Conservation (phyloP, 2,797 vertebrate genomes). For the Sebastes wilsoni region DNA sequence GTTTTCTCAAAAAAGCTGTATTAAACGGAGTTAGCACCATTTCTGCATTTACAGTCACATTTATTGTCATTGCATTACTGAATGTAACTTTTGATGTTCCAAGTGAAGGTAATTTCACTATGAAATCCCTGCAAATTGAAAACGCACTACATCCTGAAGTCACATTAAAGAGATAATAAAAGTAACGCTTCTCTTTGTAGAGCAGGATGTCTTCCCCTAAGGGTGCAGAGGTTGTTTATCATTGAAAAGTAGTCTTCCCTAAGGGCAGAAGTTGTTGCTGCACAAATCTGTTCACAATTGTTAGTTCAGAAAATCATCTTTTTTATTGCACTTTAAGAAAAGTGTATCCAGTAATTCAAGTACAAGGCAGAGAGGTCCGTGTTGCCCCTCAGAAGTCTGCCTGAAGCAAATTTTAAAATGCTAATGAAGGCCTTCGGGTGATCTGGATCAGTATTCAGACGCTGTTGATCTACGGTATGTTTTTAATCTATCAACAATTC, state of each 20-base stretch:
- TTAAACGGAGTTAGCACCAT: not conserved
- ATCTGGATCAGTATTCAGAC: slow-evolving; percentile 37
- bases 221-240: slow-evolving; percentile 35
- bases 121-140: slow-evolving; percentile 5
- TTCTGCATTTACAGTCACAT: not conserved
- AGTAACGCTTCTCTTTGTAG: slow-evolving; percentile 19
- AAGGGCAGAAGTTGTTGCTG: slow-evolving; percentile 38
- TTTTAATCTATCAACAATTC: slow-evolving; percentile 49
- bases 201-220: slow-evolving; percentile 18
- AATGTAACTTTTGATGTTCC: not conserved
- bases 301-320: slow-evolving; percentile 36
- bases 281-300: slow-evolving; percentile 27
- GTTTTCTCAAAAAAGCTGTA: not conserved
- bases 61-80: not conserved
- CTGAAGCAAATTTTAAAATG: slow-evolving; percentile 55
- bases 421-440: slow-evolving; percentile 57
- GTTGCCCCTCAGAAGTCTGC: slow-evolving; percentile 32
- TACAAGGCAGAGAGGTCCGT: slow-evolving; percentile 7
- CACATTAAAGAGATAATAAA: slow-evolving; percentile 31
- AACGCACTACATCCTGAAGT: not conserved
- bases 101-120: not conserved
- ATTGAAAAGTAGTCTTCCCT: slow-evolving; percentile 38
- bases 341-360: slow-evolving; percentile 33
- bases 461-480: not conserved
- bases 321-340: slow-evolving; percentile 43